Percentiles rank a stretch among this genome's conserved stretches.
These are phyloP conservation scores for Aporophyla nigra DNA, from an alignment of 2,888 invertebrate species.

Conservation along the genomic window DNA sequence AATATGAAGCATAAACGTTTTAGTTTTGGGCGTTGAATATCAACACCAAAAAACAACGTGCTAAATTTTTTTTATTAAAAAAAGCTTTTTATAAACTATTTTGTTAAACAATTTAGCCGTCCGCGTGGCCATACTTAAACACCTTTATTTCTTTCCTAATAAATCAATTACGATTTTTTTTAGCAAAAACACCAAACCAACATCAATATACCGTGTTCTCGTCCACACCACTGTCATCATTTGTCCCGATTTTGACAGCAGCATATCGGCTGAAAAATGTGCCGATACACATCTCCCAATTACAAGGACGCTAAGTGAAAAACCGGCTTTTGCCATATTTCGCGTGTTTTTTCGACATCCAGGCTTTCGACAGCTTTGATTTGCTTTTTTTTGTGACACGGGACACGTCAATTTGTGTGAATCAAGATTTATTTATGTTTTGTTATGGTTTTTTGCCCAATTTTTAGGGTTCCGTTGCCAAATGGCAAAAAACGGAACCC, in stretches of 20 bases:
- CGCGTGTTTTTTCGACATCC: slow-evolving; percentile 67
- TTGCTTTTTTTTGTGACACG: slow-evolving; percentile 55
- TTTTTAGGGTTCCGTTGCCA: too few species aligned
- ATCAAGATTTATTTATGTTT: slow-evolving; percentile 61
- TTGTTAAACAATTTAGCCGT: too few species aligned
- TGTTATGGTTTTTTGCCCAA: slow-evolving; percentile 24
- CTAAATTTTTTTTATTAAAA: too few species aligned
- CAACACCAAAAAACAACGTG: not conserved
- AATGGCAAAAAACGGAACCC: too few species aligned
- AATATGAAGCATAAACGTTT: not conserved
- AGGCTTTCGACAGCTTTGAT: slow-evolving; percentile 71
- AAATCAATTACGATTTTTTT: slow-evolving; percentile 1
- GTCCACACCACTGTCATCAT: slow-evolving; percentile 32
- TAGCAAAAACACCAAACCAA: not conserved
- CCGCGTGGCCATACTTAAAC: too few species aligned
- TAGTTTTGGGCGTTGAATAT: not conserved
- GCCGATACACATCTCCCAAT: slow-evolving; percentile 86
- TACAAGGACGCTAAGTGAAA: slow-evolving; percentile 79
- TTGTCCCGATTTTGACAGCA: slow-evolving; percentile 61
- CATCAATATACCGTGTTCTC: slow-evolving; percentile 60
- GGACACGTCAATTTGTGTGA: slow-evolving; percentile 65
- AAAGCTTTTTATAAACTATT: too few species aligned
- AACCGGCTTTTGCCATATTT: slow-evolving; percentile 71
- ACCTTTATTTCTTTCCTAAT: not conserved
- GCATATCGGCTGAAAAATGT: slow-evolving; percentile 78